Base-by-base conservation (phyloP, 1,140 invertebrate species). In the Drosophila willistoni region DNA sequence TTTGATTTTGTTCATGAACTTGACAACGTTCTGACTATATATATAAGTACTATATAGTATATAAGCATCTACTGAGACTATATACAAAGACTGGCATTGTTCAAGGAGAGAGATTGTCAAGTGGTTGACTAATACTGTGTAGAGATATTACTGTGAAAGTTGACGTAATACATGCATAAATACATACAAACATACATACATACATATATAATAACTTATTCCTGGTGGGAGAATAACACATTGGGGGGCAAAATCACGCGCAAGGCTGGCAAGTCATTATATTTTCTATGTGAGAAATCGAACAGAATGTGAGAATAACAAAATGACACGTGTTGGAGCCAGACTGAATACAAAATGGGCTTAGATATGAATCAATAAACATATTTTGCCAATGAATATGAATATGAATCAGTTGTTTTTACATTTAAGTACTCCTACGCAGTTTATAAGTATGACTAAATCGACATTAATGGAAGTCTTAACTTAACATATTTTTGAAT, bases 71-170 rank as follows among this genome's bases (percentile, higher is more conserved):
- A 19, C 44, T 51, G 44, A 70, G 66, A 65, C 71, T 66, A 51
- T 64, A 54, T 57, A 84, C 78, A 85, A 85, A 75, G 81, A 74
- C 36, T 51, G 55, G 63, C 82, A 78, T 84, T 85, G 82, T 86
- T 69, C 17, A 68, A 54, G 63, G 65, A 63, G 60, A 47, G 64
- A 60, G 54, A 63, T 65, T 75, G 81, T 25, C 22, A 25, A 25
- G 22, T 85, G 71, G 65, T 77, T 83, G 81, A 73, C 73, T 85
- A 81, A 86, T 72, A 84, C 14, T 44, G 2, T 47, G 3, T 2
- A 51, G 44, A 51, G 17, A 51, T 51, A 9, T 19, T 66, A 79
- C 71, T 71, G 51, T 67, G 63, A 65, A 34, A 60, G 63, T 80
- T 19, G 63, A 78, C 39, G 36, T 68, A 68, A 57, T 66, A 29